These are phyloP conservation scores for Procavia capensis DNA, from an alignment of 2,113 vertebrate genomes.

Conservation along the genomic window DNA sequence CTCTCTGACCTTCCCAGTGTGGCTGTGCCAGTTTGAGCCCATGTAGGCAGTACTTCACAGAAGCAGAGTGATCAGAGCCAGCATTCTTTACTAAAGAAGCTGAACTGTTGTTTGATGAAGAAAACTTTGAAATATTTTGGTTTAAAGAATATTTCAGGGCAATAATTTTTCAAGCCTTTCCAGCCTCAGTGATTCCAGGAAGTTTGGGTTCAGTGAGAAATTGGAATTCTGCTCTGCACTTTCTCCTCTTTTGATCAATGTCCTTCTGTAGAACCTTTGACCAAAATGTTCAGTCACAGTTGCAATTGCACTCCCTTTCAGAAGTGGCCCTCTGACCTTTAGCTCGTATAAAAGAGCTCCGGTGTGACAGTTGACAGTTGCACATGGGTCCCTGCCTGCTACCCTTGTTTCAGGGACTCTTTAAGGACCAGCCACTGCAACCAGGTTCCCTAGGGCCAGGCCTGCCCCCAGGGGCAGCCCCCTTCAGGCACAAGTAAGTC, in stretches of 20 bases:
- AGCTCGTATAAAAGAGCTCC: not conserved
- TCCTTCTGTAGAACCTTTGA: not conserved
- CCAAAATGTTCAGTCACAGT: not conserved
- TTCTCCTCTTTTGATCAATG: not conserved
- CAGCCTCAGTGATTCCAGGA: not conserved
- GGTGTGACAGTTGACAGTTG: too few relatives aligned
- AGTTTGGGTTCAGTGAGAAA: not conserved
- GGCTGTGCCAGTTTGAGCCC: not conserved
- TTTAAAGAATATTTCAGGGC: not conserved
- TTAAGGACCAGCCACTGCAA: not conserved
- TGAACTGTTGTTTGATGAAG: not conserved
- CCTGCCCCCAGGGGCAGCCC: not conserved
- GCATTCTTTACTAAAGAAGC: not conserved
- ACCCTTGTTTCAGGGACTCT: not conserved
- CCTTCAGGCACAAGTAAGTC: not conserved
- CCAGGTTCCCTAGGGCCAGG: not conserved
- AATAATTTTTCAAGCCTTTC: not conserved
- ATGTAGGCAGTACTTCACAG: not conserved
- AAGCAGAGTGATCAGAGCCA: not conserved
- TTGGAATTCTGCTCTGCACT: not conserved
- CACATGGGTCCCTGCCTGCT: not conserved
- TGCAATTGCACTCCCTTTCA: not conserved
- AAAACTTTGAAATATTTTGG: not conserved
- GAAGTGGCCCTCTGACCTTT: not conserved
- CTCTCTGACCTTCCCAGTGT: too few relatives aligned